Base-by-base conservation (phyloP, 2,797 vertebrate genomes). In the Lindbergichthys nudifrons region DNA sequence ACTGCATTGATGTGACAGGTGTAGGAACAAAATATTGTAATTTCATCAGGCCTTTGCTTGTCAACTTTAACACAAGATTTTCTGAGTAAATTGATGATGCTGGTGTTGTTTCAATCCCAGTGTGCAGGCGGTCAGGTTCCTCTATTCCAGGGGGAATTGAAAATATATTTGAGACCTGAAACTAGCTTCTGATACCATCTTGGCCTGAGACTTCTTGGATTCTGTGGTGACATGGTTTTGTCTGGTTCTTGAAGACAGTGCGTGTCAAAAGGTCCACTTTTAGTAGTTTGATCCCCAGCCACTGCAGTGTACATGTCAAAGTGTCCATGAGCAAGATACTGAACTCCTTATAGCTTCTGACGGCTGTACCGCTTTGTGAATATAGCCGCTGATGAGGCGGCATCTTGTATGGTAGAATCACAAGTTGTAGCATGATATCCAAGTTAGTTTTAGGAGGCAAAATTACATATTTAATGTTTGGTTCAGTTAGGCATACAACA, bases 71-170 rank as follows among this genome's bases (percentile, higher is more conserved):
- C 51, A 36, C 64, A 53, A 23, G 62, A 41, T 50, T 52, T n/a
- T 18, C 54, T 13, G 18, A 47, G 56, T n/a, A 15, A 59, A 75
- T 3, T 18, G 46, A 75, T 64, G 48, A 46, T 30, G 48, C n/a
- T 42, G 43, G 47, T 50, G 42, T 61, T 19, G 54, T 88, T 88
- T 83, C 69, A 76, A 81, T 93, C 88, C 88, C 84, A 80, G 75
- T 52, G 74, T 73, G 80, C 83, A 89, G 68, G 76, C 73, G 63
- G 65, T 77, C 80, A 82, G 87, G 82, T 94, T 92, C 90, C 92
- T 92, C 91, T 91, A 89, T 92, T 89, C 93, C 90, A 78, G 84
- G 84, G 87, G 94, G 94, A 95, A 95, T 95, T 89, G 94, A 95
- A 91, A 95, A 88, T 87, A 65, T 80, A 54, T 78, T 47, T 45